Base-by-base conservation (phyloP, 2,113 vertebrate genomes). In the Podocnemis expansa region DNA sequence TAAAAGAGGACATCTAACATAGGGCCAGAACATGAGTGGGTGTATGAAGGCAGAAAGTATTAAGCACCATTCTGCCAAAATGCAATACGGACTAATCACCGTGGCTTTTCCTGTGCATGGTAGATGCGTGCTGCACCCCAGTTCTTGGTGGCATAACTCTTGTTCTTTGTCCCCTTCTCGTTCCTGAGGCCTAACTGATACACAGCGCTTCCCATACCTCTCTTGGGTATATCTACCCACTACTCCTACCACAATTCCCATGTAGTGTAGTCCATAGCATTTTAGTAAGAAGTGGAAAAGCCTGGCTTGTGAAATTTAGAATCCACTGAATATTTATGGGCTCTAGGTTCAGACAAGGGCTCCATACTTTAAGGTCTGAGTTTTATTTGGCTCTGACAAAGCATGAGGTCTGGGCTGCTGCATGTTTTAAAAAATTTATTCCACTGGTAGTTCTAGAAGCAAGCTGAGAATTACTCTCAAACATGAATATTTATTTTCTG, bases 401-500 rank as follows among this genome's bases (percentile, higher is more conserved):
- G 94, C 51, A 55, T 1, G 25, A 96, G 80, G 91, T 89, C 27
- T 79, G 91, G 78, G 93, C 94, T 78, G 54, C 87, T 97, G 84
- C 91, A 82, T 38, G 13, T 95, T 91, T 52, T 84, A 91, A 96
- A 97, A 96, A 70, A 55, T 82, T 92, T 96, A 96, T 97, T 97
- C 91, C 93, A 91, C 82, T 89, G 95, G 94, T 97, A 97, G 96
- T 97, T 91, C 90, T 94, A 96, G 75, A 80, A 95, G 79, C 84
- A 75, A 90, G 92, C 89, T 93, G 91, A 94, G 88, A 94, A 82
- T 91, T 97, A 91, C 91, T 97, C 96, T 96, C 93, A 97, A 98
- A 96, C 67, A 94, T 88, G 90, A 97, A 95, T 98, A 97, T 97
- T 97, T 98, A 97, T 97, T 96, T 97, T 97, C 92, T 97, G 96